Evolutionary conservation across 2,113 vertebrate species (phyloP).

Genomic region (Ctenomys sociabilis): DNA sequence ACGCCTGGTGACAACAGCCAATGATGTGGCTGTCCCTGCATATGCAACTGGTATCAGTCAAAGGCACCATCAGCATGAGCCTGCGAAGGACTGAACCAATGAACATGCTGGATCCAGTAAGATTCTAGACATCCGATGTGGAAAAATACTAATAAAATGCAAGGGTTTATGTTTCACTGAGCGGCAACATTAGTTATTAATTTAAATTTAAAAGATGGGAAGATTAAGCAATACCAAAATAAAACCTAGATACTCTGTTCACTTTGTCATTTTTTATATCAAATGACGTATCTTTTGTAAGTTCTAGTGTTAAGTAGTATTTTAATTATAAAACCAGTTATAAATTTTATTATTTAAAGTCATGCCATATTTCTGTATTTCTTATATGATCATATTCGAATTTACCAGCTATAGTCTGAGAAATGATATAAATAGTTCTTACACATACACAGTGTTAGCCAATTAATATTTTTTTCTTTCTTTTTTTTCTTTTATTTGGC

Average conservation of each 20-base stretch:
- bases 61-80: not conserved
- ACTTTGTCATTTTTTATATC: not conserved
- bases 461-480: not conserved
- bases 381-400: not conserved
- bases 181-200: conserved; percentile 1
- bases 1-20: not conserved
- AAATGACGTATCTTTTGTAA: conserved; percentile 23
- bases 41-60: not conserved
- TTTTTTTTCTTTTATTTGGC: too few species aligned
- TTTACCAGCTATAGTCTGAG: not conserved
- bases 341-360: conserved; percentile 14
- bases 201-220: not conserved
- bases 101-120: not conserved
- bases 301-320: conserved; percentile 18
- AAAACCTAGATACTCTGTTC: conserved; percentile 23
- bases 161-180: not conserved
- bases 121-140: not conserved
- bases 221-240: not conserved
- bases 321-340: not conserved
- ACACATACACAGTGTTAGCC: too few species aligned
- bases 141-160: not conserved
- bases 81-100: not conserved
- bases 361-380: not conserved
- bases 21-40: not conserved
- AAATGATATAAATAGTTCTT: not conserved